These are phyloP conservation scores for Protophormia terraenovae DNA, from an alignment of 2,888 invertebrate genomes.

Conservation along the genomic window DNA sequence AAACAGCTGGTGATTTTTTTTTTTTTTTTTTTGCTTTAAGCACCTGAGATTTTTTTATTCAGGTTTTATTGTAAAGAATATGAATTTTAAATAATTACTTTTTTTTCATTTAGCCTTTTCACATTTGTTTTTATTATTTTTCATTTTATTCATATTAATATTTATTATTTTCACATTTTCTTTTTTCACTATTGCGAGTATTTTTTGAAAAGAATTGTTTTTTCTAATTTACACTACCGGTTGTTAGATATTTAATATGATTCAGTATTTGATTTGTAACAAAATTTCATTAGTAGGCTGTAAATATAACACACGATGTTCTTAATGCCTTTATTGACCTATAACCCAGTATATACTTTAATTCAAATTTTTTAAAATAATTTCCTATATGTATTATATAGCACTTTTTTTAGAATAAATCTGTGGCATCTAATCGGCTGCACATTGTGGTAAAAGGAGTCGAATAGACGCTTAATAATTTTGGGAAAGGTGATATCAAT, in stretches of 20 bases:
- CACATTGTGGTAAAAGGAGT: no score
- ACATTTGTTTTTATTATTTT: slow-evolving; percentile 9
- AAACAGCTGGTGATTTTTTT: slow-evolving; percentile 36
- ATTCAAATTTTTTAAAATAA: no score
- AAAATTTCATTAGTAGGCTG: no score
- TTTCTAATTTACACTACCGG: background rate
- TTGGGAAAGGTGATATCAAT: no score
- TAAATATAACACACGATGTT: no score
- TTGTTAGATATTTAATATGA: background rate
- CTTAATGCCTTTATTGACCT: no score
- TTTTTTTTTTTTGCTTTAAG: slow-evolving; percentile 43
- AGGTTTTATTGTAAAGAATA: slow-evolving; percentile 27
- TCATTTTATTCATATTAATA: background rate
- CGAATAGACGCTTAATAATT: no score
- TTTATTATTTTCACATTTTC: background rate
- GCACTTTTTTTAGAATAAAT: no score
- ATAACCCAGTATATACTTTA: no score
- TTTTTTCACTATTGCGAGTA: background rate
- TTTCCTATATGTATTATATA: no score
- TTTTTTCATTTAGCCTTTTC: background rate
- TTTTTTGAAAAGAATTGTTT: background rate
- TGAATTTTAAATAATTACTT: slow-evolving; percentile 35
- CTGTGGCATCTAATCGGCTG: no score
- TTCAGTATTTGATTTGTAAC: background rate
- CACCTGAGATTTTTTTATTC: slow-evolving; percentile 42